Evolutionary conservation across 2,797 vertebrate genomes (phyloP).

Genomic region (Pygocentrus nattereri): DNA sequence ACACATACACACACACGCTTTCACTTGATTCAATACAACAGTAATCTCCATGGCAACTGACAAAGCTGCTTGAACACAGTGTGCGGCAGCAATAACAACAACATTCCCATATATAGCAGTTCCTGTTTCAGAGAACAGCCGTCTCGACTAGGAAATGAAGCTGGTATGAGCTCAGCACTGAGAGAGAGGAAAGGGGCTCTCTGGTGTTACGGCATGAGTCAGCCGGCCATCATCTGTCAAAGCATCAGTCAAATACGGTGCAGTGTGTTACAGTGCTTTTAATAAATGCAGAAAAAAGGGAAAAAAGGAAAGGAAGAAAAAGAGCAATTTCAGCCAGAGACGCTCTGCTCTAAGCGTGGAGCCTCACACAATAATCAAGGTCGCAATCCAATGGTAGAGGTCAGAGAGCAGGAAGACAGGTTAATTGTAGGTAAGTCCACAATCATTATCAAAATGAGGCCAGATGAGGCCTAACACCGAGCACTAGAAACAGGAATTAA

Average conservation of each 20-base stretch:
- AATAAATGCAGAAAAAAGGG: conserved; percentile 1
- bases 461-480: neutral
- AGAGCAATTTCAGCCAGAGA: too few species aligned
- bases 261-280: conserved; percentile 7
- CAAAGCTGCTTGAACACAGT: conserved; percentile 45
- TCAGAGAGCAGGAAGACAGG: neutral
- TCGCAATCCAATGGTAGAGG: neutral
- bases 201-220: conserved; percentile 15
- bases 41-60: conserved; percentile 61
- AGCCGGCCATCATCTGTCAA: conserved; percentile 11
- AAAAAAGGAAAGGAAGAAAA: neutral
- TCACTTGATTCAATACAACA: conserved; percentile 50
- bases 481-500: neutral
- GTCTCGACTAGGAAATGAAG: conserved; percentile 5
- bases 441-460: neutral
- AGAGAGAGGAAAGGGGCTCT: conserved; percentile 14
- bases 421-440: neutral
- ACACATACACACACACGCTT: conserved; percentile 17
- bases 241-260: conserved; percentile 20
- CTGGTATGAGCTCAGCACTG: conserved; percentile 8
- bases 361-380: neutral
- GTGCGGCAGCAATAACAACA: conserved; percentile 47
- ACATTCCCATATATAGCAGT: conserved; percentile 64
- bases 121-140: conserved; percentile 34
- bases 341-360: neutral